phyloP scores from a whole-genome alignment of 2,113 vertebrate species.

The Tachysurus fulvidraco region DNA sequence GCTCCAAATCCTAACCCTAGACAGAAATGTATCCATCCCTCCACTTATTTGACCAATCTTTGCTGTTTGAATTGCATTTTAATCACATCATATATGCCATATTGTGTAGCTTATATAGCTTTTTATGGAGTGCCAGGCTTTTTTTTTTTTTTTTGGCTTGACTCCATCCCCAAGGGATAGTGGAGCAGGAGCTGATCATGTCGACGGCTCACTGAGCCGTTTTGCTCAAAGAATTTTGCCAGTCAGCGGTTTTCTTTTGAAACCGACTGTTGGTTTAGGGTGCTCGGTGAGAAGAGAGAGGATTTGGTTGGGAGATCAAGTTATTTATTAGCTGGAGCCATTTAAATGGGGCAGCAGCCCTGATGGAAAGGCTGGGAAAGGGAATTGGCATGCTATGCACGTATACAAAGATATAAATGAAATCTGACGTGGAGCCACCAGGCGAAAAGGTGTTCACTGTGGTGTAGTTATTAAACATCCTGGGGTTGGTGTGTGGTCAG shows the following conservation, averaged over 20 bases:
- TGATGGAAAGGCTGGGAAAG: constrained; percentile 70
- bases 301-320: constrained; percentile 75
- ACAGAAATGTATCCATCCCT: not conserved
- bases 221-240: constrained; percentile 70
- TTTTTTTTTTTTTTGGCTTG: constrained; percentile 47
- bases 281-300: constrained; percentile 71
- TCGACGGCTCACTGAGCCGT: constrained; percentile 62
- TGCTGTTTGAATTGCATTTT: not conserved
- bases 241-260: constrained; percentile 75
- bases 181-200: constrained; percentile 68
- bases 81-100: not conserved
- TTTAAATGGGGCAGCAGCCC: constrained; percentile 69
- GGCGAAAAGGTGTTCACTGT: not conserved
- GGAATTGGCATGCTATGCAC: constrained; percentile 70
- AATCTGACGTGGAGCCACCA: constrained; percentile 47
- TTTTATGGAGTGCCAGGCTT: not conserved
- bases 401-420: constrained; percentile 57
- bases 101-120: not conserved
- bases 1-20: not conserved
- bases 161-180: constrained; percentile 60
- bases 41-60: not conserved
- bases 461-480: not conserved
- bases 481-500: not conserved
- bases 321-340: constrained; percentile 76
- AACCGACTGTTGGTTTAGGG: constrained; percentile 75